phyloP scores from a whole-genome alignment of 2,888 invertebrate genomes.

The Ganaspis brasiliensis region DNA sequence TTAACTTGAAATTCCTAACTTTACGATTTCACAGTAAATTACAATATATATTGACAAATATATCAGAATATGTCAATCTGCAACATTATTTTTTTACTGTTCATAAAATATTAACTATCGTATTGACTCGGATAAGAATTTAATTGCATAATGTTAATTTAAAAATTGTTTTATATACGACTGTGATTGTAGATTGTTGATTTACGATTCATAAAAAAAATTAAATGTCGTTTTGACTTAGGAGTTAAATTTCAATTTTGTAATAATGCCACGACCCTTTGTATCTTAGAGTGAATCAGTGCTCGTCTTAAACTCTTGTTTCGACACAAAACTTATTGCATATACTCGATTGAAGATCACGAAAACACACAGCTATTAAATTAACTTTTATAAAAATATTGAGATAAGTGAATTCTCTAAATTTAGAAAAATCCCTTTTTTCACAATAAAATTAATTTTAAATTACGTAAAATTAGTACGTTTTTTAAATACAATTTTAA shows the following conservation, averaged over 20 bases:
- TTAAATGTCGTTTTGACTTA: background rate
- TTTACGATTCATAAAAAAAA: background rate
- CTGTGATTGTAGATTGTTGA: background rate
- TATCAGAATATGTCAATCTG: background rate
- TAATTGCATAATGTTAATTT: no score
- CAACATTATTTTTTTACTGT: no score
- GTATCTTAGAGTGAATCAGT: conserved; percentile 57
- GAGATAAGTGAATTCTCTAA: no score
- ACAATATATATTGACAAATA: no score
- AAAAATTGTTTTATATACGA: no score
- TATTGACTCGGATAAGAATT: no score
- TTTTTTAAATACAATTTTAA: no score
- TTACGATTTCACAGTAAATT: no score
- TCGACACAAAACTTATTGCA: conserved; percentile 62
- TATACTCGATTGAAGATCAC: conserved; percentile 54
- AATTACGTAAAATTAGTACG: background rate
- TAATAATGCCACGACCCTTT: conserved; percentile 52
- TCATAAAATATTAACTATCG: no score
- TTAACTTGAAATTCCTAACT: no score
- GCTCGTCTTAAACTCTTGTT: conserved; percentile 61
- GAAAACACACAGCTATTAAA: conserved; percentile 49
- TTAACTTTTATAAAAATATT: background rate
- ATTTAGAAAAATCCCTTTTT: no score
- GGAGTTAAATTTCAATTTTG: background rate
- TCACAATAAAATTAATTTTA: background rate